Conservation (phyloP, 2,888 invertebrate species). For the Pantelozetes paolii region DNA sequence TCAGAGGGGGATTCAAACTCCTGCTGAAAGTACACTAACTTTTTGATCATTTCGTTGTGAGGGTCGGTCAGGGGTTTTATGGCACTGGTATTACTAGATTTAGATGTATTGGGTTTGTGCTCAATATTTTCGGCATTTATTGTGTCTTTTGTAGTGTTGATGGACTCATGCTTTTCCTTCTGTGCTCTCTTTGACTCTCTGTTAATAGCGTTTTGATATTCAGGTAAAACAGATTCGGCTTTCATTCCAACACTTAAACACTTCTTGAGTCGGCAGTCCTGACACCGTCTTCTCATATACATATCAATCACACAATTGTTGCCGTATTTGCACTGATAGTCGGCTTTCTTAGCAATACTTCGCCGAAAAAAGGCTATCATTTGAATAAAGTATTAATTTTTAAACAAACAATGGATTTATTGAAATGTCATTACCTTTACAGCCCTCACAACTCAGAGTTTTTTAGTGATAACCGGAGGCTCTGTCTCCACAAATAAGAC, state of each 20-base stretch:
- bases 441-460: conserved; percentile 97
- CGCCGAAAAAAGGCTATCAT: conserved; percentile 84
- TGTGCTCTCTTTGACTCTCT: conserved; percentile 89
- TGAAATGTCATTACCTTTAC: conserved; percentile 44
- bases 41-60: conserved; percentile 89
- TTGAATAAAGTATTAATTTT: background rate
- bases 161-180: conserved; percentile 78
- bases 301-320: conserved; percentile 99
- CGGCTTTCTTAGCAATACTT: conserved; percentile 94
- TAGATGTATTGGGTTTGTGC: conserved; percentile 41
- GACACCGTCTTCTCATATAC: conserved; percentile 99
- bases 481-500: conserved; percentile 94
- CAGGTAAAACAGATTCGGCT: conserved; percentile 96
- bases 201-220: conserved; percentile 93
- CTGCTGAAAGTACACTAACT: conserved; percentile 93
- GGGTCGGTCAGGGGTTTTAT: conserved; percentile 68
- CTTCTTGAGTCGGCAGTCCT: conserved; percentile 93
- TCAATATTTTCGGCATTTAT: conserved; percentile 37
- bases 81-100: conserved; percentile 28
- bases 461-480: conserved; percentile 99
- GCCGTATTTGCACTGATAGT: conserved; percentile 97
- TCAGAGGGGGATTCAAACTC: conserved; percentile 94
- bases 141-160: conserved; percentile 62
- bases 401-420: background rate
- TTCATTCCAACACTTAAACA: conserved; percentile 97